Base-by-base conservation (phyloP, 2,888 invertebrate species). In the Tyria jacobaeae region DNA sequence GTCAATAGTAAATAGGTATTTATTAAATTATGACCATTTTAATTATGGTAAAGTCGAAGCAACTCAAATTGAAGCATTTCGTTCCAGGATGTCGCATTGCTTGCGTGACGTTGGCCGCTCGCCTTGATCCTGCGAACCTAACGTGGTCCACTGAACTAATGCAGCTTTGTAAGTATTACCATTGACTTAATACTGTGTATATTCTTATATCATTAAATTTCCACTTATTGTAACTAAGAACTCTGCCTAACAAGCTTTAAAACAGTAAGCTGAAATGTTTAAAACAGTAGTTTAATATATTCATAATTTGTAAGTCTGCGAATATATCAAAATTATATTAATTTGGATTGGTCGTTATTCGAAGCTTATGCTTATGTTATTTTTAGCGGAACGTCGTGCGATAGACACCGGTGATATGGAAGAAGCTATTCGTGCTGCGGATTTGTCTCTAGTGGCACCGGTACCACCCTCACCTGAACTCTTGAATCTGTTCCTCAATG, bases 101-200 rank as follows among this genome's bases (percentile, higher is more conserved):
- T 1, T 71, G 79, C 47, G 86, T 82, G 0, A 69, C 76, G 1
- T 74, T 93, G 15, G 93, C 93, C 0, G 83, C 85, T 1, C 82
- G 87, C 34, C 71, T 93, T 41, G 90, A 91, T 52, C 87, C 89
- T 0, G 72, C 73, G 0, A 87, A 91, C 64, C 67, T 91, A 15
- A 77, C 82, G 14, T 94, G 93, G 93, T 91, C 92, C 1, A 84
- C 85, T 1, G 89, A 92, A 71, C 73, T 92, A 9, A 83, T 92
- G 88, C 87, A 89, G 50, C 68, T 89, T 56, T 84, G 92, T 92
- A 76, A 87, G 90, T 87, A 62, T 10, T 37, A 44, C 10, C 21
- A 44, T 21, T 21, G 44, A 12, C 3, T 27, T 27, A 6, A 27
- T 27, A 27, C 27, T n/a, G n/a, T n/a, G n/a, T n/a, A n/a, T n/a